Evolutionary conservation across 2,888 invertebrate genomes (phyloP).

Genomic region (Scaptomyza flava): DNA sequence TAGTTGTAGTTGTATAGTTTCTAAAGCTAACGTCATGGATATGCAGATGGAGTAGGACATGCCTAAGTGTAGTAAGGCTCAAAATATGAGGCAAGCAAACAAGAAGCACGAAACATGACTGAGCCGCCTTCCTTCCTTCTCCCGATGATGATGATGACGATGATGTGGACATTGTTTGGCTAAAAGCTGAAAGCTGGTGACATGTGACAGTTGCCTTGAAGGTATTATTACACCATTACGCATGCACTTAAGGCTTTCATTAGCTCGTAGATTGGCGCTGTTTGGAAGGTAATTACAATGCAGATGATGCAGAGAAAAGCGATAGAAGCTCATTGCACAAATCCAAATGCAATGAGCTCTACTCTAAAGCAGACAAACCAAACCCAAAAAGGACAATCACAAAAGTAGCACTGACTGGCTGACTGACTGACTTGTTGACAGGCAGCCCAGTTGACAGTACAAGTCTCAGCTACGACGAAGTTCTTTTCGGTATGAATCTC

Average conservation of each 20-base stretch:
- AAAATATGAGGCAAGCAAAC: slow-evolving; percentile 31
- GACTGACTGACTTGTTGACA: slow-evolving; percentile 53
- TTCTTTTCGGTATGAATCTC: neutral
- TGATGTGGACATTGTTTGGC: slow-evolving; percentile 33
- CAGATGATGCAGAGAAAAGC: neutral
- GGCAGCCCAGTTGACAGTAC: neutral
- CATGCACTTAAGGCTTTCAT: slow-evolving; percentile 79
- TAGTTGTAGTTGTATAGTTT: slow-evolving; percentile 2
- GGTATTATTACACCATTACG: slow-evolving; percentile 80
- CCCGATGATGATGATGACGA: neutral
- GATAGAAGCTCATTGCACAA: slow-evolving; percentile 45
- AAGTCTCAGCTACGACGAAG: neutral
- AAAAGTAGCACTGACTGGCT: slow-evolving; percentile 17
- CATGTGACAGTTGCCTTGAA: slow-evolving; percentile 48
- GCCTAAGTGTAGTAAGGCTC: slow-evolving; percentile 4
- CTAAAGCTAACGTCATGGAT: slow-evolving; percentile 16
- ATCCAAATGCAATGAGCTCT: slow-evolving; percentile 58
- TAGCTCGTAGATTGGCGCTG: slow-evolving; percentile 73
- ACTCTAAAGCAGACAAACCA: slow-evolving; percentile 17
- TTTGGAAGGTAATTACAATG: slow-evolving; percentile 72
- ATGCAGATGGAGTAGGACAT: slow-evolving; percentile 25
- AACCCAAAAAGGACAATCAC: slow-evolving; percentile 46
- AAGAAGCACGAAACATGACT: slow-evolving; percentile 1
- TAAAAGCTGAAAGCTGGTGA: slow-evolving; percentile 28
- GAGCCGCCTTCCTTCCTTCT: neutral